These are phyloP conservation scores for Macrocentrus cingulum DNA, from an alignment of 1,140 invertebrate genomes.

Conservation along the genomic window DNA sequence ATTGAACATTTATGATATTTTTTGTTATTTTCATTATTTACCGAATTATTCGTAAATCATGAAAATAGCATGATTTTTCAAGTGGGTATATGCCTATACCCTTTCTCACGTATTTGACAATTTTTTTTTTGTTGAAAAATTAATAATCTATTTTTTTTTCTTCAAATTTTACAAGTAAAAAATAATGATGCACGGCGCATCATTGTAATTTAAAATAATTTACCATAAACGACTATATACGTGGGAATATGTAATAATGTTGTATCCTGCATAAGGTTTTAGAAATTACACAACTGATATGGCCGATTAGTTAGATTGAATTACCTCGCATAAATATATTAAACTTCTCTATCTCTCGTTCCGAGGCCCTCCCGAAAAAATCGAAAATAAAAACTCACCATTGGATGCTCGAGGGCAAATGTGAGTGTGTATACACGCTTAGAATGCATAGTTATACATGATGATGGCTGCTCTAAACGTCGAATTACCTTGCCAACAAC, in stretches of 20 bases:
- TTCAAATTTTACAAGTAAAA: constrained; percentile 1
- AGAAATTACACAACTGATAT: constrained; percentile 7
- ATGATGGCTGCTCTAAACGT: neutral
- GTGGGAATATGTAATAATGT: neutral
- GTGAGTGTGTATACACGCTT: no score
- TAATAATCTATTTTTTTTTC: neutral
- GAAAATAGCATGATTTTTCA: no score
- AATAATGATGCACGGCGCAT: neutral
- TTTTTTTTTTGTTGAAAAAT: no score
- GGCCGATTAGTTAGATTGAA: constrained; percentile 14
- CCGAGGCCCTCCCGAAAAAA: no score
- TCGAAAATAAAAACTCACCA: no score
- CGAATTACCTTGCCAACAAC: constrained; percentile 1
- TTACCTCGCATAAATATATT: constrained; percentile 16
- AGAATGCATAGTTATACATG: no score
- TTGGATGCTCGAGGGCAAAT: no score
- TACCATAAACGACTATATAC: neutral
- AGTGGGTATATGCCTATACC: neutral
- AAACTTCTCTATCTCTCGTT: no score
- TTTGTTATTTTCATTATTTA: no score
- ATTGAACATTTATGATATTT: no score
- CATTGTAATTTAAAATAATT: neutral
- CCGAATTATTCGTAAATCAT: no score
- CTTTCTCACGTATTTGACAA: neutral
- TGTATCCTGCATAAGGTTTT: neutral